Evolutionary conservation across 1,140 invertebrate species (phyloP), one percentile per base, ranked within the genome.

Genomic region (Drosophila sechellia): DNA sequence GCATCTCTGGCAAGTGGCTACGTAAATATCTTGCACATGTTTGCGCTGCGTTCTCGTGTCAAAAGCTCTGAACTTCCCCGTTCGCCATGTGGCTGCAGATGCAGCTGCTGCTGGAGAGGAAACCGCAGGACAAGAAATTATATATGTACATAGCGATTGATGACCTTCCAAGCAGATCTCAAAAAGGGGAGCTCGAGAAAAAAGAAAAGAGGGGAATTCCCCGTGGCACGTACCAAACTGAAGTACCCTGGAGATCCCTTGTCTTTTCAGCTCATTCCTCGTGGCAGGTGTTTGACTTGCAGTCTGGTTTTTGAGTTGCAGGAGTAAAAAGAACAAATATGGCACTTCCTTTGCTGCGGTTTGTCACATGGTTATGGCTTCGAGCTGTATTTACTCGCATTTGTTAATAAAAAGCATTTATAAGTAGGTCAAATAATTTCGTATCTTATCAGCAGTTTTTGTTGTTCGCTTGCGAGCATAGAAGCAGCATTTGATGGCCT

Each of bases 241-340:
- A 42, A 12, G 11, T 6, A n/a, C 20, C 20, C 31, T 58, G 25
- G 45, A 15, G 8, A 49, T 42, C 22, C 57, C n/a, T n/a, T n/a
- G n/a, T n/a, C n/a, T n/a, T n/a, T n/a, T n/a, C n/a, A n/a, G n/a
- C n/a, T n/a, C n/a, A n/a, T n/a, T n/a, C n/a, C 39, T n/a, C 56
- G 22, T 27, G 60, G 83, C 83, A 86, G 83, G 83, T 86, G 83
- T 59, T 86, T 87, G 76, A 86, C 83, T 85, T 81, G 75, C 79
- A 61, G 57, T 55, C 63, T 61, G 60, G 57, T 81, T 39, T 15
- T 15, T 10, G 59, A 72, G 64, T 53, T 66, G 43, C 64, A 58
- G 54, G 3, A 22, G 3, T 3, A 22, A 22, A 22, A 22, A 22
- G 3, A 40, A 61, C 60, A 60, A 54, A 31, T 46, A 63, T 52